Conservation (phyloP, 2,113 vertebrate species). For the Oplegnathus fasciatus region DNA sequence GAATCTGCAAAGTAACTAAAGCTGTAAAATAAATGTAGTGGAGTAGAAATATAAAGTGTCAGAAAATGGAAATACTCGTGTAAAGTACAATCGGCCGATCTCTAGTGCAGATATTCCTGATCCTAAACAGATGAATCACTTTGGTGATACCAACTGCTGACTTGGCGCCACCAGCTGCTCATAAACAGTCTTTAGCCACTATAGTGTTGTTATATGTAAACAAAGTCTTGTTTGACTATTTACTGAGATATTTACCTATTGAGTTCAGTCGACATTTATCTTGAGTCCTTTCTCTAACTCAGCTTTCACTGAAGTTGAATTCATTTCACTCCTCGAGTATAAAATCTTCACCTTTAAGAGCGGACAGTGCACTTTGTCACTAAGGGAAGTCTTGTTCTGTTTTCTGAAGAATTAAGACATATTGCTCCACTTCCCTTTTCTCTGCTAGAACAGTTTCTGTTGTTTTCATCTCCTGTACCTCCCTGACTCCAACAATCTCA, state of each 20-base stretch:
- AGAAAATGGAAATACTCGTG: too few species aligned
- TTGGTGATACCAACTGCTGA: neutral
- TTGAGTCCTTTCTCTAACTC: neutral
- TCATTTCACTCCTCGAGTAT: neutral
- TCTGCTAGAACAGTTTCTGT: neutral
- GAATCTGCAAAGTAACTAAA: too few species aligned
- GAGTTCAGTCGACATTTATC: neutral
- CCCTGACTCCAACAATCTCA: constrained; percentile 46
- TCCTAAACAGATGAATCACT: neutral
- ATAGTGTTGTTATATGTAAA: neutral
- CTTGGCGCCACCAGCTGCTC: neutral
- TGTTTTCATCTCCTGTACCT: constrained; percentile 33
- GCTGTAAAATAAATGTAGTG: too few species aligned
- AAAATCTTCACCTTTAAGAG: neutral
- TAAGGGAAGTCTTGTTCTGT: neutral
- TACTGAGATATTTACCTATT: neutral
- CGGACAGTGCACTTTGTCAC: neutral
- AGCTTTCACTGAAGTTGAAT: neutral
- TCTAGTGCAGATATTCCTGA: too few species aligned
- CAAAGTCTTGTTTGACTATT: neutral
- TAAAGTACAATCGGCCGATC: too few species aligned
- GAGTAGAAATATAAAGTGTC: too few species aligned
- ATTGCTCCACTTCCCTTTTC: neutral
- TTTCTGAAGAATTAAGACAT: neutral
- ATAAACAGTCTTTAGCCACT: neutral